Conservation (phyloP, 2,113 vertebrate genomes). For the Gracilinanus agilis region DNA sequence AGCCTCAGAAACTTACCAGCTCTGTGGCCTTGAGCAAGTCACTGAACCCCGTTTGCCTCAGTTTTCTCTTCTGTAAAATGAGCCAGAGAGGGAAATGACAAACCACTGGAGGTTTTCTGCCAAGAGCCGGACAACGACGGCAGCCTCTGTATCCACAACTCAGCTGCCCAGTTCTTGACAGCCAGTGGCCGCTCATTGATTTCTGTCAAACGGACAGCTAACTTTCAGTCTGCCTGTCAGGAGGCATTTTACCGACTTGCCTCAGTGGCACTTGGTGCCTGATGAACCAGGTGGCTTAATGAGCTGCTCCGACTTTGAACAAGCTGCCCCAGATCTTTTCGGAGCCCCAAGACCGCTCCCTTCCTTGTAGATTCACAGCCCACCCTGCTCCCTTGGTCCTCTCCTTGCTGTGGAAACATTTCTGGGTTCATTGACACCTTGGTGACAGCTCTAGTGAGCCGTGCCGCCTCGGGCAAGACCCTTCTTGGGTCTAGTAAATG, state of each 20-base stretch:
- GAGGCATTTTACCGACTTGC: not conserved
- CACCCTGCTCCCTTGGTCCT: not conserved
- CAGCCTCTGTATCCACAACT: not conserved
- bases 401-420: not conserved
- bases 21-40: not conserved
- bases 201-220: not conserved
- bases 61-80: not conserved
- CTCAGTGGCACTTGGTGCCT: not conserved
- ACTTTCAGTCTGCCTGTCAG: not conserved
- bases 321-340: not conserved
- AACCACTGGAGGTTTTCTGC: no score
- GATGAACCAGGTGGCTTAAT: not conserved
- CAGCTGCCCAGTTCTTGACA: not conserved
- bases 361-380: not conserved
- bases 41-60: not conserved
- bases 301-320: no score
- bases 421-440: not conserved
- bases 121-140: not conserved
- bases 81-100: not conserved
- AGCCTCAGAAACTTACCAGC: not conserved
- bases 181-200: not conserved
- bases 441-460: not conserved
- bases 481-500: not conserved
- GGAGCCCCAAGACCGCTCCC: not conserved
- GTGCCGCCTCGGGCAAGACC: not conserved